Evolutionary conservation across 2,113 vertebrate species (phyloP).

Genomic region (Loxodonta africana): DNA sequence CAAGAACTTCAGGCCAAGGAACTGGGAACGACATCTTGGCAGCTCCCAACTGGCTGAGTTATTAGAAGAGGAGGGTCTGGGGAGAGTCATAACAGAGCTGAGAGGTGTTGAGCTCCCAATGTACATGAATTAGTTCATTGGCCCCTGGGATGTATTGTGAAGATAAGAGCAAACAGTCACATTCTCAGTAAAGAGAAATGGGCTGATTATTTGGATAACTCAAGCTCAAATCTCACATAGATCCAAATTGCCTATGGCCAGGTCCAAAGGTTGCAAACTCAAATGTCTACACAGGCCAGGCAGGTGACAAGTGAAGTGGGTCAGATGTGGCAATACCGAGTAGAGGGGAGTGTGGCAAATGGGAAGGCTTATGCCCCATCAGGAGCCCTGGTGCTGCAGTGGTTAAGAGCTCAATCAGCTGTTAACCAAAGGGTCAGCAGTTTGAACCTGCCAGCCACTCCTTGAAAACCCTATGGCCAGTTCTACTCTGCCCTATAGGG

Average conservation of each 20-base stretch:
- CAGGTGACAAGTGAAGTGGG: neutral
- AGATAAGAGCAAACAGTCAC: neutral
- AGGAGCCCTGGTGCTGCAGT: no score
- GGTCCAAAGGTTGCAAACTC: neutral
- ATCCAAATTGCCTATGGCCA: neutral
- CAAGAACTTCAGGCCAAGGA: neutral
- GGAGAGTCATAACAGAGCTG: neutral
- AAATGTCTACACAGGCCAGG: neutral
- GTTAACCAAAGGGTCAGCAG: no score
- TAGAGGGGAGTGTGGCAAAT: neutral
- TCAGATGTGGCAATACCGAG: fast-evolving
- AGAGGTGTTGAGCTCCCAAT: neutral
- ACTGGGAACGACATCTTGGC: fast-evolving
- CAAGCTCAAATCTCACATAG: neutral
- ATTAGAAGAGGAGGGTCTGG: neutral
- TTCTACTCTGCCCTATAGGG: no score
- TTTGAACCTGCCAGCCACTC: no score
- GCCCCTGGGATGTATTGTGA: no score
- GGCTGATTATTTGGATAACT: neutral
- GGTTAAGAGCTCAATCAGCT: no score
- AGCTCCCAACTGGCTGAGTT: neutral
- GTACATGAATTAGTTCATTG: neutral
- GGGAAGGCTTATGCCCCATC: no score
- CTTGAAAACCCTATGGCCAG: no score
- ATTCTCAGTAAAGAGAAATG: neutral